A percentile compares a stretch with the other conserved stretches of the same genome.
Conservation (phyloP, 2,888 invertebrate genomes). For the Griposia aprilina region DNA sequence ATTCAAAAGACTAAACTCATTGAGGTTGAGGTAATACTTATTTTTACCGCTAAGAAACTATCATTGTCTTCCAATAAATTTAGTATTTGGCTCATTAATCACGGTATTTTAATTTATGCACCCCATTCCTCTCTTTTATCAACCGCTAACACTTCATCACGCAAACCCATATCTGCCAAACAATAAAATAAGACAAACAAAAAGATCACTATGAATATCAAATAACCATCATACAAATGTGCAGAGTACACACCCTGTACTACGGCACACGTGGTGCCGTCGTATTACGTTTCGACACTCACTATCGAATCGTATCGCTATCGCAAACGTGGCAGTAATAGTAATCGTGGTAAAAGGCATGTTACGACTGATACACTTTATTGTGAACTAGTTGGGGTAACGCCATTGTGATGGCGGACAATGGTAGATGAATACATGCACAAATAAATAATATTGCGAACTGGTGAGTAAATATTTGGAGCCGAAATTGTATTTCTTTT, state of each 20-base stretch:
- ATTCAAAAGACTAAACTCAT: constrained; percentile 10
- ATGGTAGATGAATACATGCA: constrained; percentile 8
- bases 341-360: constrained; percentile 47
- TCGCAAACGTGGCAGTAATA: constrained; percentile 18
- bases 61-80: neutral
- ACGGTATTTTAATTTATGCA: neutral
- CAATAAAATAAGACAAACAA: constrained; percentile 42
- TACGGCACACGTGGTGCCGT: constrained; percentile 1
- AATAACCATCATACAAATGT: constrained; percentile 55
- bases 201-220: constrained; percentile 42
- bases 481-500: constrained; percentile 27
- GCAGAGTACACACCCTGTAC: constrained; percentile 34
- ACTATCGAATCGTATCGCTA: constrained; percentile 10
- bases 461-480: constrained; percentile 19
- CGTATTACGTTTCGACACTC: neutral
- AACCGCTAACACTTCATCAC: constrained; percentile 1
- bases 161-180: constrained; percentile 2
- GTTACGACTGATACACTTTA: constrained; percentile 49
- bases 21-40: neutral
- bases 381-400: constrained; percentile 34
- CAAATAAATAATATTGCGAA: constrained; percentile 20
- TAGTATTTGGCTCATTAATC: neutral
- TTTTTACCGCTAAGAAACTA: neutral
- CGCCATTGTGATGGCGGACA: constrained; percentile 30
- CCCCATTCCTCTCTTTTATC: constrained; percentile 3